Evolutionary conservation across 2,113 vertebrate species (phyloP), one percentile per base, ranked within the genome.

Genomic region (Panthera uncia): DNA sequence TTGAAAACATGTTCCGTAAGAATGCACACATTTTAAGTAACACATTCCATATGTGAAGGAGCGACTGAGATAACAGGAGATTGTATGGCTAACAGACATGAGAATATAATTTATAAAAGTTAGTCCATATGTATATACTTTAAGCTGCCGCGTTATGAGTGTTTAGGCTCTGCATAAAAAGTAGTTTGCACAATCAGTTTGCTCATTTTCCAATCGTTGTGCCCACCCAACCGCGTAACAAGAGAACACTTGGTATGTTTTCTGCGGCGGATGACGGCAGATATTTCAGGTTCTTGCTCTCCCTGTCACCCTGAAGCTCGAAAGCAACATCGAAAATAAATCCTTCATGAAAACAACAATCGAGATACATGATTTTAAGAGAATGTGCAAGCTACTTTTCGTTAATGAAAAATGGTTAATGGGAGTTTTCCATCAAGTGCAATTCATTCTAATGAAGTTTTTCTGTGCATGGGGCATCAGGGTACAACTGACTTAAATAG

Each of bases 321-420:
- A 97, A 97, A 97, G 96, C 97, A 98, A 96, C 97, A 98, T 11
- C 95, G 88, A 96, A 83, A 96, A 80, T 33, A 96, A 96, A 98
- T 96, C 95, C 97, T 98, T 98, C 97, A 98, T 96, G 95, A 95
- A 96, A 85, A 96, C 81, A 92, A 95, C 31, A 97, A 96, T 98
- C 66, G 81, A 91, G 65, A 94, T 96, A 81, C 36, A 81, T 66
- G 41, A 83, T 78, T 96, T 94, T 73, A 95, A 95, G 94, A 94
- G 87, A 96, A 94, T 91, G 71, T 50, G 85, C 16, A 96, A 95
- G 65, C 85, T 95, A 97, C 85, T 79, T 97, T 92, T 78, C 96
- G 41, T 97, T 94, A 50, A 83, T 61, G 81, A 81, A 94, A 97
- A 78, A 93, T 63, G 73, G 13, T 84, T 97, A 95, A 95, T 80